These are phyloP conservation scores for Probaryconus sp. DNA, from an alignment of 1,140 invertebrate genomes.

Conservation along the genomic window DNA sequence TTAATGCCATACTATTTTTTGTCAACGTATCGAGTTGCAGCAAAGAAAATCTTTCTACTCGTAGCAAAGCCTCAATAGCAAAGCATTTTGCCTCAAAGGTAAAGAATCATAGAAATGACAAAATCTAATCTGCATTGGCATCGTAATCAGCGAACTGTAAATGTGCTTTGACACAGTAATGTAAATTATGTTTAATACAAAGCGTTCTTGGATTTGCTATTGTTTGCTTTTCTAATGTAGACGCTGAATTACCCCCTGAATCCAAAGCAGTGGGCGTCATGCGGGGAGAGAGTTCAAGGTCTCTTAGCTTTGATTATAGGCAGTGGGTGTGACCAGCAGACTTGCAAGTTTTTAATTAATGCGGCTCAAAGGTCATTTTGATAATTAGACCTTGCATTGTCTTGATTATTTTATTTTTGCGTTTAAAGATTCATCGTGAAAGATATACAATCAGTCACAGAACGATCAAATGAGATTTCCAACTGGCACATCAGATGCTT, in stretches of 20 bases:
- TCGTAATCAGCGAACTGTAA: slow-evolving; percentile 12
- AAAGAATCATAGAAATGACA: too few species aligned
- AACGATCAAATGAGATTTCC: not conserved
- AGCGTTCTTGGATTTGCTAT: not conserved
- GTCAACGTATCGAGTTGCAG: too few species aligned
- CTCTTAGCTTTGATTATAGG: slow-evolving; percentile 29
- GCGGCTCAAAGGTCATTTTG: slow-evolving; percentile 3
- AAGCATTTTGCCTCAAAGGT: too few species aligned
- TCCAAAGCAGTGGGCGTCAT: slow-evolving; percentile 10
- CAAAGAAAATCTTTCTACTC: too few species aligned
- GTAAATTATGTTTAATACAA: slow-evolving; percentile 14
- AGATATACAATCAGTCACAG: not conserved
- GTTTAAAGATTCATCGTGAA: not conserved
- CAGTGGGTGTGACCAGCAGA: slow-evolving; percentile 23
- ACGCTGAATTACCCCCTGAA: slow-evolving; percentile 5
- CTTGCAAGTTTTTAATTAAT: slow-evolving; percentile 31
- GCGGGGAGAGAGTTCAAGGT: slow-evolving; percentile 28
- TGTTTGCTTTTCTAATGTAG: slow-evolving; percentile 3
- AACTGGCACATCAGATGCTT: too few species aligned
- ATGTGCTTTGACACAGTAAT: slow-evolving; percentile 11
- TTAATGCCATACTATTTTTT: too few species aligned
- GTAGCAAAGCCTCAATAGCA: too few species aligned
- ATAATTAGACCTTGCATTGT: slow-evolving; percentile 27
- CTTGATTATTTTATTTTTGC: not conserved
- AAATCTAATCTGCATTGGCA: too few species aligned